phyloP scores from a whole-genome alignment of 2,888 invertebrate species.

The Odontomyia ornata region DNA sequence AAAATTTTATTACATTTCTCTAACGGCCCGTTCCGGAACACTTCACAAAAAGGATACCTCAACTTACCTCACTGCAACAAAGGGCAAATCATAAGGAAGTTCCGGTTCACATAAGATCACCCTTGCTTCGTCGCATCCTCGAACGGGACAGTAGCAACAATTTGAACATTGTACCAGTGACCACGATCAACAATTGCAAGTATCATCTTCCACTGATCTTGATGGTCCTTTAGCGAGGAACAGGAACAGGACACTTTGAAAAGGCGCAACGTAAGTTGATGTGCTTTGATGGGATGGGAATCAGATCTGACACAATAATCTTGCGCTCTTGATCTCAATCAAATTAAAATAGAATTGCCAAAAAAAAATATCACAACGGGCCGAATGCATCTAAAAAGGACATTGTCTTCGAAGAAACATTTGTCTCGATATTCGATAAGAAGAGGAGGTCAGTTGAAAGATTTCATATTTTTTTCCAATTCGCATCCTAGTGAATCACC shows the following conservation, averaged over 20 bases:
- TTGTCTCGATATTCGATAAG: background rate
- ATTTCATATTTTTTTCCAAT: background rate
- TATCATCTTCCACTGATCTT: slow-evolving; percentile 43
- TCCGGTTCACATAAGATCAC: slow-evolving; percentile 49
- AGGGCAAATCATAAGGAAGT: slow-evolving; percentile 43
- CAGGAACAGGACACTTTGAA: slow-evolving; percentile 45
- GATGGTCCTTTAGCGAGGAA: slow-evolving; percentile 39
- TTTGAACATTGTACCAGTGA: slow-evolving; percentile 11
- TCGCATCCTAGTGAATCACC: too few species aligned
- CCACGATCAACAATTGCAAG: slow-evolving; percentile 17
- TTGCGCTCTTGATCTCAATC: slow-evolving; percentile 31
- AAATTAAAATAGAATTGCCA: slow-evolving; percentile 5
- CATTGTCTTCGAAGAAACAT: slow-evolving; percentile 6
- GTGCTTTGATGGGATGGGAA: slow-evolving; percentile 50
- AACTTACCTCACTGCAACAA: slow-evolving; percentile 21
- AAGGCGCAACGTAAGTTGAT: slow-evolving; percentile 12
- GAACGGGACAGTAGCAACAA: slow-evolving; percentile 44
- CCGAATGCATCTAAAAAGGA: slow-evolving; percentile 10
- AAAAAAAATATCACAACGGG: background rate
- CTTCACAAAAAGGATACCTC: slow-evolving; percentile 38
- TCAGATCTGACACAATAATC: slow-evolving; percentile 52
- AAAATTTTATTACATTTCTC: too few species aligned
- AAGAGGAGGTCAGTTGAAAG: slow-evolving; percentile 52
- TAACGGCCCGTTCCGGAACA: slow-evolving; percentile 50
- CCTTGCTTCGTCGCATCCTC: slow-evolving; percentile 35